A percentile compares a stretch with the other conserved stretches of the same genome.
Conservation (phyloP, 1,140 invertebrate genomes). For the Lasioglossum albipes region DNA sequence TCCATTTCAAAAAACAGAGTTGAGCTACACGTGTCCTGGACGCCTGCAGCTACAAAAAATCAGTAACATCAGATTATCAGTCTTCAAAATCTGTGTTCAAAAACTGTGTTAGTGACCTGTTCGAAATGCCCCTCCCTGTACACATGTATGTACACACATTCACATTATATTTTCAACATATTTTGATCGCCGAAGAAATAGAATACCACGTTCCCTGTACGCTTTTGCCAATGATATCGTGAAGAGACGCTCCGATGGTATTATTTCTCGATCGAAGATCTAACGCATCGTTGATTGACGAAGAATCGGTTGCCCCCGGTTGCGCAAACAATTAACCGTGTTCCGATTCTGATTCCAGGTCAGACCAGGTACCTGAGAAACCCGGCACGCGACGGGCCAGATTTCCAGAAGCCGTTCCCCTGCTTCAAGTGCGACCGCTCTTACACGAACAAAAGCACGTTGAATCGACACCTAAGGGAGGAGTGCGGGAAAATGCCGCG, state of each 20-base stretch:
- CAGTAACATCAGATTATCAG: too few species aligned
- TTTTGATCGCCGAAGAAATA: too few species aligned
- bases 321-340: not conserved
- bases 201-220: not conserved
- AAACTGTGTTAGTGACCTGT: too few species aligned
- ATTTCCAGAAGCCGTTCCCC: conserved; percentile 67
- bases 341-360: conserved; percentile 49
- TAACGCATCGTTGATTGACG: not conserved
- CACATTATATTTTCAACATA: too few species aligned
- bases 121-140: too few species aligned
- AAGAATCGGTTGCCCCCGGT: too few species aligned
- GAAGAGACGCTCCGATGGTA: not conserved
- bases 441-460: conserved; percentile 77
- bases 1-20: too few species aligned
- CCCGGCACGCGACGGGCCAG: not conserved
- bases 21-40: too few species aligned
- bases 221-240: not conserved
- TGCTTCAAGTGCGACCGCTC: conserved; percentile 75
- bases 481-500: conserved; percentile 82
- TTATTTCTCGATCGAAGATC: not conserved
- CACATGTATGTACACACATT: too few species aligned
- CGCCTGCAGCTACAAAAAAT: too few species aligned
- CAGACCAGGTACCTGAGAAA: not conserved
- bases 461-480: conserved; percentile 78
- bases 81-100: too few species aligned